Evolutionary conservation across 2,113 vertebrate genomes (phyloP).

Genomic region (Lepus timidus): DNA sequence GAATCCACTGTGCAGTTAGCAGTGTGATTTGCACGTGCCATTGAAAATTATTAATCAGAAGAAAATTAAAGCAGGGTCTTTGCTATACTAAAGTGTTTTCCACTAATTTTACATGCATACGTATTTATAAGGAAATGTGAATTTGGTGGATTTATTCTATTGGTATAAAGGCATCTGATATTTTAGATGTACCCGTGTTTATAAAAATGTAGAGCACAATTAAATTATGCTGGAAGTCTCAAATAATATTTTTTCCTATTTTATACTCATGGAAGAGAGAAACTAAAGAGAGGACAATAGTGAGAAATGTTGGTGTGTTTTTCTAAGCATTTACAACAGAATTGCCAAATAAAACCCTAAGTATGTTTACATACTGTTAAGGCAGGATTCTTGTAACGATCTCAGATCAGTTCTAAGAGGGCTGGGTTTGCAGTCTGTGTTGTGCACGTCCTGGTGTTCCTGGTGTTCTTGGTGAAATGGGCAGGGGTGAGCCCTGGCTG

Average conservation of each 20-base stretch:
- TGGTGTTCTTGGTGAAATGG: conserved; percentile 63
- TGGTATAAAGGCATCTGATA: conserved; percentile 76
- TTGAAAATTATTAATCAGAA: conserved; percentile 58
- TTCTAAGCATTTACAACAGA: conserved; percentile 64
- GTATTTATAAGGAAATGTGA: conserved; percentile 73
- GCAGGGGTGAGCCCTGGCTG: conserved; percentile 84
- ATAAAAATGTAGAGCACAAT: conserved; percentile 71
- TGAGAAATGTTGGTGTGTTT: conserved; percentile 53
- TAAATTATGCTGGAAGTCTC: conserved; percentile 62
- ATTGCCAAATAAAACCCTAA: conserved; percentile 65
- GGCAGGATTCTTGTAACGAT: conserved; percentile 51
- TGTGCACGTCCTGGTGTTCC: conserved; percentile 68
- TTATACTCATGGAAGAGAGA: conserved; percentile 68
- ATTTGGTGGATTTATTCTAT: conserved; percentile 53
- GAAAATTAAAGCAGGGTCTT: conserved; percentile 55
- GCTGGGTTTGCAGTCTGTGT: conserved; percentile 72
- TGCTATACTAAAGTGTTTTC: conserved; percentile 65
- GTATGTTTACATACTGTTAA: conserved; percentile 83
- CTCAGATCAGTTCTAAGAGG: conserved; percentile 27
- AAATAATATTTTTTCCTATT: conserved; percentile 80
- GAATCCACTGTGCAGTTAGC: background rate
- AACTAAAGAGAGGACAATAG: conserved; percentile 63
- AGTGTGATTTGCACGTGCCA: conserved; percentile 63
- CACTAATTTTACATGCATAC: conserved; percentile 64
- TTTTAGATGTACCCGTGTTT: conserved; percentile 65